Evolutionary conservation across 2,113 vertebrate species (phyloP).

Genomic region (cattle (Bos taurus)): ARS-UCD2.0 NC_037338.1:106034001-106034500

Average conservation of each 20-base stretch:
- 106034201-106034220: not conserved
- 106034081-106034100: not conserved
- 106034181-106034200: not conserved
- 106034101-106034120: not conserved
- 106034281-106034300: not conserved
- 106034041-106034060: not conserved
- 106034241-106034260: not conserved
- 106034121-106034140: not conserved
- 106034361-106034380: not conserved
- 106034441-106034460: not conserved
- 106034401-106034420: not conserved
- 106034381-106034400: not conserved
- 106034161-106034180: not conserved
- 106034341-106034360: not conserved
- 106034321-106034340: not conserved
- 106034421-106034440: not conserved
- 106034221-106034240: not conserved
- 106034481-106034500: not conserved
- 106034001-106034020: not conserved
- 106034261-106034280: not conserved
- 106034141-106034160: not conserved
- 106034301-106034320: not conserved
- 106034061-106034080: not conserved
- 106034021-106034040: not conserved
- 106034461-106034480: not conserved